Base-by-base conservation (phyloP, 2,888 invertebrate species). In the Thalpophila matura region DNA sequence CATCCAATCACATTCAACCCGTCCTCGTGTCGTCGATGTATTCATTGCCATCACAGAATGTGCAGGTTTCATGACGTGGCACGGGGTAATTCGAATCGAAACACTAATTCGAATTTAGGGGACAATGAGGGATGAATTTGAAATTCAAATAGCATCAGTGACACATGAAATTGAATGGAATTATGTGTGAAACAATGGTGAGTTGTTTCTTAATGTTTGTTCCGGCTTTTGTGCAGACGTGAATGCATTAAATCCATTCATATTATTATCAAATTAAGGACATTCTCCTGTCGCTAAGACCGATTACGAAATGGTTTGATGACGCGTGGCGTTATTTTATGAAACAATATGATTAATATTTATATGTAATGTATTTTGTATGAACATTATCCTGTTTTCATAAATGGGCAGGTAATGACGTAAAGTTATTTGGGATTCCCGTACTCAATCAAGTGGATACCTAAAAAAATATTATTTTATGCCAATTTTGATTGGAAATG, bases 91-190 rank as follows among this genome's bases (percentile, higher is more conserved):
- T 59, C 47, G 40, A 79, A 80, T 75, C 80, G 69, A 79, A 79
- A 79, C 77, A 66, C 77, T 81, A 82, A 85, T 84, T 81, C 77
- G 76, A 72, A 66, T 81, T 84, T 73, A 73, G 77, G 80, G 79
- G 68, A 86, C 87, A 85, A 86, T 86, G 80, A 81, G 82, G 82
- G 83, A 75, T 84, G 84, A 61, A 91, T 92, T 92, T 90, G 88
- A 89, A 92, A 82, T 91, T 89, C 89, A 91, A 92, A 92, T 91
- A 57, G 26, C 71, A 79, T 61, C 81, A 81, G 84, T 89, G 91
- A 90, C 89, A 89, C 87, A 89, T 80, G 85, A 89, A 90, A 89
- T 88, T 89, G 86, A 85, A 86, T 85, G 80, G 79, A 87, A 88
- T 90, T 83, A 85, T 74, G 72, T 74, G 74, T 54, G 67, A 71